A percentile compares a stretch with the other conserved stretches of the same genome.
Conservation (phyloP, 1,140 invertebrate genomes). For the Anastrepha obliqua region DNA sequence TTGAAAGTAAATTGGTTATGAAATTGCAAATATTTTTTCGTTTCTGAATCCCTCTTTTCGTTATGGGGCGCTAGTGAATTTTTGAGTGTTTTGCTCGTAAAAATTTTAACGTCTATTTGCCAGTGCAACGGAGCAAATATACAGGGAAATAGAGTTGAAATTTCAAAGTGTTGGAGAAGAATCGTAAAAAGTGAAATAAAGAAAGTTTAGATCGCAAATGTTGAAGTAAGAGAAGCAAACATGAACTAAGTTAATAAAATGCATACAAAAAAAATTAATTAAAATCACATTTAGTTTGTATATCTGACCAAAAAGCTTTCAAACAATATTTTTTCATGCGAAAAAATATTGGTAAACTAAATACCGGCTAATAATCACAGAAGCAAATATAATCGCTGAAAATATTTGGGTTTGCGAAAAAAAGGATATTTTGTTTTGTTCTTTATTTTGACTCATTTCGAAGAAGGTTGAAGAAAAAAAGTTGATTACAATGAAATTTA, state of each 20-base stretch:
- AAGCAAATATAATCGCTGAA: no score
- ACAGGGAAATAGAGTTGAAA: not conserved
- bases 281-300: not conserved
- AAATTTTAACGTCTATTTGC: conserved; percentile 42
- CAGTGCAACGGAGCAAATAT: not conserved
- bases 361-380: no score
- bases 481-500: no score
- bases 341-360: no score
- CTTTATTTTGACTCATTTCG: no score
- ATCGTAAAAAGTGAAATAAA: not conserved
- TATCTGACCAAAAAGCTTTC: no score
- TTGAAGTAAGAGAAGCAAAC: no score
- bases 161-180: not conserved
- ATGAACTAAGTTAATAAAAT: not conserved
- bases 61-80: conserved; percentile 23
- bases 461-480: no score
- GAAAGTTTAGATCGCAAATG: not conserved
- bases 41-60: not conserved
- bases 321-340: no score
- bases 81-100: conserved; percentile 40
- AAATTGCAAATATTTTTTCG: conserved; percentile 31
- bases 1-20: conserved; percentile 52
- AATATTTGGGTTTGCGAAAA: no score
- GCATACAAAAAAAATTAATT: not conserved
- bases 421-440: no score